Percentiles rank a stretch among this genome's conserved stretches.
phyloP scores from a whole-genome alignment of 2,888 invertebrate species.

The Rapana venosa region DNA sequence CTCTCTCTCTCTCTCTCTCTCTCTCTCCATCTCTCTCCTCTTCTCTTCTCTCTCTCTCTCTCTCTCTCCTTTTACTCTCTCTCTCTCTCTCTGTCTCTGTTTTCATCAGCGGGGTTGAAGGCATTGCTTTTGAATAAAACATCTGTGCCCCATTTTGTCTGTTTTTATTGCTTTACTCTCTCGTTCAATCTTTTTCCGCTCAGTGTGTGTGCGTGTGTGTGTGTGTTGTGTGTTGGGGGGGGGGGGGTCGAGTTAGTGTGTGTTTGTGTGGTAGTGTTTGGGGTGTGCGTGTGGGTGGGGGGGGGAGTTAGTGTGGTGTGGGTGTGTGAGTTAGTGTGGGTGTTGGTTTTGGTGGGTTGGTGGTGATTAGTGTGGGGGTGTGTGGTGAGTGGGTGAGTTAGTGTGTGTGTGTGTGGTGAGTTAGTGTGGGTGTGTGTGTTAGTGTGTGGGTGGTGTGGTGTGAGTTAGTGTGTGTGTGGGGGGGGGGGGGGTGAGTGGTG shows the following conservation, averaged over 20 bases:
- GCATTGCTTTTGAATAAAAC: no score
- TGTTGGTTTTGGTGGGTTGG: neutral
- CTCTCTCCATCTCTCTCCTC: no score
- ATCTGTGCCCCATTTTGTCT: no score
- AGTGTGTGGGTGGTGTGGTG: slow-evolving; percentile 3
- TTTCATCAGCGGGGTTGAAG: no score
- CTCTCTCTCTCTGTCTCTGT: neutral
- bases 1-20: no score
- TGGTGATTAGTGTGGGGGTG: neutral
- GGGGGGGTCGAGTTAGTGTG: neutral
- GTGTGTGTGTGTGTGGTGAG: neutral
- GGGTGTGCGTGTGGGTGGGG: neutral
- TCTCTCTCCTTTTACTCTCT: neutral
- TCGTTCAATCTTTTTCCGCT: no score
- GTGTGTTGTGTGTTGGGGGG: slow-evolving; percentile 16
- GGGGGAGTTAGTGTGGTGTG: neutral
- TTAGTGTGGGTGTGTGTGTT: neutral
- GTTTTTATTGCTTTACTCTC: no score
- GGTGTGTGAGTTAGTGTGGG: neutral
- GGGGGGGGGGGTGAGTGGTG: neutral
- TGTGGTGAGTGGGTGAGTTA: neutral
- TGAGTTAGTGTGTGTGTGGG: slow-evolving; percentile 29
- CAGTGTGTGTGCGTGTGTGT: slow-evolving; percentile 19
- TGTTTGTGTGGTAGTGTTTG: slow-evolving; percentile 10
- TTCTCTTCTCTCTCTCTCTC: neutral